Percentiles rank a stretch among this genome's conserved stretches.
Evolutionary conservation across 30 jellyfish, hydroid and myxozoan genomes (phyloP).

Genomic region (Cassiopea xamachana): DNA sequence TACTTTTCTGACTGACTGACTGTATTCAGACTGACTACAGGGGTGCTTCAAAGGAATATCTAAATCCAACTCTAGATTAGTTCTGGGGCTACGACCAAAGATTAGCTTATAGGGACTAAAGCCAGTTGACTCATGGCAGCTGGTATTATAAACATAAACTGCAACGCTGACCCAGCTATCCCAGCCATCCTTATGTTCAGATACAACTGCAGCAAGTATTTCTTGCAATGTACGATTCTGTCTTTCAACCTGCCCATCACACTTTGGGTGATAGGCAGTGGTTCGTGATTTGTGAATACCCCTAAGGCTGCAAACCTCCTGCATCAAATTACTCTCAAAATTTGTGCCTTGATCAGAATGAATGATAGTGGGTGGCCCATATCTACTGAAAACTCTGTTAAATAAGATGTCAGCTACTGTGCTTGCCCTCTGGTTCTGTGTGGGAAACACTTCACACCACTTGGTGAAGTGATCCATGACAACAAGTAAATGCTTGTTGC

Average conservation of each 20-base stretch:
- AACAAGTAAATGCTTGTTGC: conserved; percentile 65
- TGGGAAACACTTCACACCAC: conserved; percentile 68
- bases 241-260: conserved; percentile 39
- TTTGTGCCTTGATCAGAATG: conserved; percentile 75
- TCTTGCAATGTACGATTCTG: conserved; percentile 27
- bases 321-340: conserved; percentile 51
- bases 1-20: conserved; percentile 24
- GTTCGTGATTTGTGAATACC: conserved; percentile 63
- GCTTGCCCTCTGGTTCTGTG: conserved; percentile 49
- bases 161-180: conserved; percentile 19
- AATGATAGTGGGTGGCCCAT: conserved; percentile 49
- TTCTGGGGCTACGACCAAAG: conserved; percentile 19
- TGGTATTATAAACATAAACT: no score
- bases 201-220: conserved; percentile 9
- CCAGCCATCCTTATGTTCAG: conserved; percentile 12
- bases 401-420: conserved; percentile 69
- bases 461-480: conserved; percentile 73
- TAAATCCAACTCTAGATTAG: conserved; percentile 16
- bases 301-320: conserved; percentile 45
- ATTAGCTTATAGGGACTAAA: conserved; percentile 13
- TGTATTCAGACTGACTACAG: conserved; percentile 32
- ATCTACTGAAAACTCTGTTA: conserved; percentile 41
- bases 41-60: conserved; percentile 23
- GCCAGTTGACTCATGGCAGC: no score
- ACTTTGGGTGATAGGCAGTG: conserved; percentile 63